These are phyloP conservation scores for Coregonus sp. DNA, from an alignment of 2,797 vertebrate genomes.

Conservation along the genomic window DNA sequence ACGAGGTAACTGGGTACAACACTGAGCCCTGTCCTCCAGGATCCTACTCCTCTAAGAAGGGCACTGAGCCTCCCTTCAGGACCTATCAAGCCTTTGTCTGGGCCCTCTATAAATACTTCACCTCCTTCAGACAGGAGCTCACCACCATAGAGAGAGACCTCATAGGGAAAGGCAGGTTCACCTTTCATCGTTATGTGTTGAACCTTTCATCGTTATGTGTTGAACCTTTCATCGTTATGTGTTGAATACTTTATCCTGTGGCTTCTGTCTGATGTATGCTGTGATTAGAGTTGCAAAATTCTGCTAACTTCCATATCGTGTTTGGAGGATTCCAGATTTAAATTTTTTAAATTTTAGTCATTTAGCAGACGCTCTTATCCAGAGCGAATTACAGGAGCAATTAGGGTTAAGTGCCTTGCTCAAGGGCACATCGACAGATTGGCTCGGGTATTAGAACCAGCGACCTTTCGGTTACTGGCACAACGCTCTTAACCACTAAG, in stretches of 20 bases:
- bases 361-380: no score
- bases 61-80: slow-evolving; percentile 88
- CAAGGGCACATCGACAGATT: no score
- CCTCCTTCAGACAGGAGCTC: slow-evolving; percentile 92
- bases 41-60: slow-evolving; percentile 77
- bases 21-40: slow-evolving; percentile 77
- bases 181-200: not conserved
- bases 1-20: slow-evolving; percentile 91
- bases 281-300: not conserved
- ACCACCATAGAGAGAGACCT: slow-evolving; percentile 88
- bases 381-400: no score
- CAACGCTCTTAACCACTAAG: no score
- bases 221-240: no score
- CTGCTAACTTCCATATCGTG: not conserved
- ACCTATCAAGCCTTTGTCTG: slow-evolving; percentile 98
- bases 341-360: no score
- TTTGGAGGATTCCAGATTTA: no score
- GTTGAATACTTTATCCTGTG: not conserved
- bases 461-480: no score
- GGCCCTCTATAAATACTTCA: slow-evolving; percentile 95
- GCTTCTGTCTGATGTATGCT: not conserved
- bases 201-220: no score
- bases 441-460: no score
- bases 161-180: slow-evolving; percentile 84
- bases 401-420: no score